phyloP scores from a whole-genome alignment of 2,797 vertebrate genomes.

The Sebastes iracundus region DNA sequence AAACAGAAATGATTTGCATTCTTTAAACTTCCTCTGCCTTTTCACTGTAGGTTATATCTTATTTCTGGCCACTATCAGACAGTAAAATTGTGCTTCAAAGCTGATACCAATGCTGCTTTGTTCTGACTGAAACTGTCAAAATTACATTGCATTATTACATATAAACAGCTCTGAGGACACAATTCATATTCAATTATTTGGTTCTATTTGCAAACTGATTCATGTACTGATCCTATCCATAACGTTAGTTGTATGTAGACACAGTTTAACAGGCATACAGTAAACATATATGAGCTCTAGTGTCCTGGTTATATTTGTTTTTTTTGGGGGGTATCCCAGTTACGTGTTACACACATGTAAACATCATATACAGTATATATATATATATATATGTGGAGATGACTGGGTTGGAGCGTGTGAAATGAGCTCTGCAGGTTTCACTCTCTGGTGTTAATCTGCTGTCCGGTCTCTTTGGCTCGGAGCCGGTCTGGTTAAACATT shows the following conservation, averaged over 20 bases:
- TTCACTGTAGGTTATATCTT: not conserved
- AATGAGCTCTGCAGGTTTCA: not conserved
- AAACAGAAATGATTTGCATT: not conserved
- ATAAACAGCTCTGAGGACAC: not conserved
- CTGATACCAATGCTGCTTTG: not conserved
- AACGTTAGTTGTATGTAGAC: not conserved
- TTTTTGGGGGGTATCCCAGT: not conserved
- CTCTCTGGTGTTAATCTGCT: slow-evolving; percentile 45
- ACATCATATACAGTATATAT: not conserved
- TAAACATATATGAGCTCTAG: no score
- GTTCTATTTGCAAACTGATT: not conserved
- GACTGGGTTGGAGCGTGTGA: not conserved
- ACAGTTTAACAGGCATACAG: no score
- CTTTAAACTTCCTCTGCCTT: not conserved
- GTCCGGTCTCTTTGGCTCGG: slow-evolving; percentile 51
- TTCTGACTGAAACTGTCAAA: not conserved
- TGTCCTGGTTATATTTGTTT: not conserved
- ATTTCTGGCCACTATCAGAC: not conserved
- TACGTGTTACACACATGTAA: not conserved
- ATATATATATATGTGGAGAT: not conserved
- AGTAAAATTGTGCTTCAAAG: not conserved
- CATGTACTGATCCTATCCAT: not conserved
- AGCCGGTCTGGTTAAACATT: slow-evolving; percentile 72
- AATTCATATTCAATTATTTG: not conserved
- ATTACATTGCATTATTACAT: no score